Evolutionary conservation across 2,888 invertebrate species (phyloP).

Genomic region (Thera obeliscata): DNA sequence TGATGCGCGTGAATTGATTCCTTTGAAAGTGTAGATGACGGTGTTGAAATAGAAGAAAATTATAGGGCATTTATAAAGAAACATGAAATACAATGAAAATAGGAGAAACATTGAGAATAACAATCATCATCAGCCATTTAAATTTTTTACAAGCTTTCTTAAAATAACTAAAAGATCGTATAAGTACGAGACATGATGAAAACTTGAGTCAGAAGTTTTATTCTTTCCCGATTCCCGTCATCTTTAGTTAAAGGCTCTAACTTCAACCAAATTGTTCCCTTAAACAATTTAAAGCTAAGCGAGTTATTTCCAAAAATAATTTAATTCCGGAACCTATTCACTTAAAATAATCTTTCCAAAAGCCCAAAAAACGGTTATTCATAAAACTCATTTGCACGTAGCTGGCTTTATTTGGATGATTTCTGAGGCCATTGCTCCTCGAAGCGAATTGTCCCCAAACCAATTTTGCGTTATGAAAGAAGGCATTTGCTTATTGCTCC

Average conservation of each 20-base stretch:
- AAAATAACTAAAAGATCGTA: too few relatives aligned
- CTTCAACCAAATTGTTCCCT: too few relatives aligned
- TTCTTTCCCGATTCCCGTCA: too few relatives aligned
- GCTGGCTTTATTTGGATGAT: slow-evolving; percentile 49
- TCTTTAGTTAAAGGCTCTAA: too few relatives aligned
- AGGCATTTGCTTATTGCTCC: slow-evolving; percentile 78
- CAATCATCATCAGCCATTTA: too few relatives aligned
- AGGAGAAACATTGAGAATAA: neutral
- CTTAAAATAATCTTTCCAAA: slow-evolving; percentile 17
- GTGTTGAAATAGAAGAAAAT: slow-evolving; percentile 3
- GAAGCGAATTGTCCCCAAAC: slow-evolving; percentile 71
- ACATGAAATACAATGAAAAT: too few relatives aligned
- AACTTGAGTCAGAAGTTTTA: too few relatives aligned
- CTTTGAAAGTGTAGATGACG: slow-evolving; percentile 6
- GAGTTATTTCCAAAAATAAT: neutral
- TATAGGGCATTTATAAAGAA: neutral
- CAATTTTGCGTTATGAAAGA: slow-evolving; percentile 79
- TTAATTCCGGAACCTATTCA: neutral
- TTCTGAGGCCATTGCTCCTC: slow-evolving; percentile 47
- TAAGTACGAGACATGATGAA: too few relatives aligned
- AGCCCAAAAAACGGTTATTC: slow-evolving; percentile 21
- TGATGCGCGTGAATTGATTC: slow-evolving; percentile 26
- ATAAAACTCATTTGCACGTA: slow-evolving; percentile 29
- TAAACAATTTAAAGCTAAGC: too few relatives aligned
- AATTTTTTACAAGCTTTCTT: too few relatives aligned